phyloP scores from a whole-genome alignment of 2,888 invertebrate genomes.

The Maniola hyperantus region DNA sequence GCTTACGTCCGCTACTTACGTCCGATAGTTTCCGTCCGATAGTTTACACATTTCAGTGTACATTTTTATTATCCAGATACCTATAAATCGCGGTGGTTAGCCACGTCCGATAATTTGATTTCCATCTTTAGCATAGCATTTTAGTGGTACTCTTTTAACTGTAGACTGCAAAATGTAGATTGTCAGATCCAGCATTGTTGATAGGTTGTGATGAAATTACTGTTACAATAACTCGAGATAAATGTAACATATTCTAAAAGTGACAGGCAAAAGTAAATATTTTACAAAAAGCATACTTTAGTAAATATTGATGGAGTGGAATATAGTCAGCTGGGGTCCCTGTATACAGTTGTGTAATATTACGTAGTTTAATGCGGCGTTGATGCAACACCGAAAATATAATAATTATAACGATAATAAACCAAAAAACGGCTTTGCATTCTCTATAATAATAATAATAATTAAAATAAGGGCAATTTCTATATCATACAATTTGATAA shows the following conservation, averaged over 20 bases:
- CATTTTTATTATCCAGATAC: no score
- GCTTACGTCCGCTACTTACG: no score
- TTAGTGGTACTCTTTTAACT: no score
- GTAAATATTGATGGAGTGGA: conserved; percentile 17
- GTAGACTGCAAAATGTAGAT: no score
- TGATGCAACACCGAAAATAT: conserved; percentile 52
- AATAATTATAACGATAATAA: conserved; percentile 61
- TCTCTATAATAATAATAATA: conserved; percentile 61
- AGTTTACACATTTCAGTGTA: no score
- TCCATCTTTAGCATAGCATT: no score
- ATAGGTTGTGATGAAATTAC: no score
- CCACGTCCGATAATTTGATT: no score
- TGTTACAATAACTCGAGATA: neutral
- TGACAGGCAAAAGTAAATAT: conserved; percentile 10
- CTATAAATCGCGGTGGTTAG: no score
- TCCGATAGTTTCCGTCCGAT: no score
- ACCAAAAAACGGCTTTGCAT: conserved; percentile 79
- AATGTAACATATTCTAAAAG: conserved; percentile 9
- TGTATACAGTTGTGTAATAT: conserved; percentile 40
- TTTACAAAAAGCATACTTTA: neutral
- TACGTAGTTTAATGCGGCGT: conserved; percentile 57
- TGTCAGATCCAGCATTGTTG: no score
- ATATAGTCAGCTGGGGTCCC: conserved; percentile 20
- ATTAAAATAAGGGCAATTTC: conserved; percentile 62
- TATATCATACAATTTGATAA: conserved; percentile 68